Evolutionary conservation across 2,888 invertebrate species (phyloP).

Genomic region (Panzeria rudis): DNA sequence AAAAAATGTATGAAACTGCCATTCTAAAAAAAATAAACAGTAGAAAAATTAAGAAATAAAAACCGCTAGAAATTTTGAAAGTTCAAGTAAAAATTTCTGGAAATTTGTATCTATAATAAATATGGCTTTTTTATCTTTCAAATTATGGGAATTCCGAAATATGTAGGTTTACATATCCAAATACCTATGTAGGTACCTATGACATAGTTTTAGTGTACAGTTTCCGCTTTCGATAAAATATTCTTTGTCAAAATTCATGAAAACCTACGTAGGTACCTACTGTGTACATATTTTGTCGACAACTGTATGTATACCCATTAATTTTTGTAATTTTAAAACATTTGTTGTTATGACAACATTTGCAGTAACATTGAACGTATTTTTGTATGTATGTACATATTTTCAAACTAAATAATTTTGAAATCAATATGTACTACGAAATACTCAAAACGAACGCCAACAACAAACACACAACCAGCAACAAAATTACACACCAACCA

Average conservation of each 20-base stretch:
- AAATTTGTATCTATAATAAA: too few relatives aligned
- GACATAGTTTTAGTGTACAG: not conserved
- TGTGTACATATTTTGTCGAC: not conserved
- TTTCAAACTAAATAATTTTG: slow-evolving; percentile 57
- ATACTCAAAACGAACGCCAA: slow-evolving; percentile 57
- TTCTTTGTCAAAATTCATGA: not conserved
- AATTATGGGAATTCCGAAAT: not conserved
- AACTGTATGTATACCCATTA: not conserved
- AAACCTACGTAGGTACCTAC: not conserved
- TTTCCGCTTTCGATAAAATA: not conserved
- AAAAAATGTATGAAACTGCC: slow-evolving; percentile 19
- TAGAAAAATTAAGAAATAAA: not conserved
- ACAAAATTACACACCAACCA: slow-evolving; percentile 22
- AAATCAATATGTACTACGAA: slow-evolving; percentile 71
- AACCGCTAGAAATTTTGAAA: not conserved
- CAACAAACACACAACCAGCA: slow-evolving; percentile 38
- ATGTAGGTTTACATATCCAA: not conserved
- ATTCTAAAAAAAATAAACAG: not conserved
- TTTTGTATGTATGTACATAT: too few relatives aligned
- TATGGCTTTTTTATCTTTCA: too few relatives aligned
- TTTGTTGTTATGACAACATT: slow-evolving; percentile 62
- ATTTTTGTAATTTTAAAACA: slow-evolving; percentile 18
- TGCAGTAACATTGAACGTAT: slow-evolving; percentile 73
- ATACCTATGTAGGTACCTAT: too few relatives aligned
- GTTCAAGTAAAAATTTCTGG: not conserved